A percentile compares a stretch with the other conserved stretches of the same genome.
These are phyloP conservation scores for Acyrthosiphon pisum DNA, from an alignment of 1,140 invertebrate species.

Conservation along the genomic window DNA sequence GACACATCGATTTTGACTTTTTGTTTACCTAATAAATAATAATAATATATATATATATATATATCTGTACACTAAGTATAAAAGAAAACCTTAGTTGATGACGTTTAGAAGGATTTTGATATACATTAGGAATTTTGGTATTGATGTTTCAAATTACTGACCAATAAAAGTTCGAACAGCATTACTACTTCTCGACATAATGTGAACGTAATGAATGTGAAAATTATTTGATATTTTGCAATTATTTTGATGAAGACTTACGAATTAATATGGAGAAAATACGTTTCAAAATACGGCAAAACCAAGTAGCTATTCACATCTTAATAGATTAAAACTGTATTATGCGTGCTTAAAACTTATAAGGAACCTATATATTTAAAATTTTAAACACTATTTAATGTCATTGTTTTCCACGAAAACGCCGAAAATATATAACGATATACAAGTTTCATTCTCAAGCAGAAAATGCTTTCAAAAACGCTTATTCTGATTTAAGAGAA, in stretches of 20 bases:
- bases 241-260: not conserved
- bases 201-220: not conserved
- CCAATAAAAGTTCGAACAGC: not conserved
- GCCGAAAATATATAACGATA: not conserved
- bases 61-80: not conserved
- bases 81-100: not conserved
- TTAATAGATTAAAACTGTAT: not conserved
- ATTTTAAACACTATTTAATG: not conserved
- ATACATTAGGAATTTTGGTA: not conserved
- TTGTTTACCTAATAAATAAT: not conserved
- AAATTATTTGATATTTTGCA: not conserved
- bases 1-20: not conserved
- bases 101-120: not conserved
- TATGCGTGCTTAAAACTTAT: not conserved
- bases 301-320: not conserved
- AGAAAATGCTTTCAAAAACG: not conserved
- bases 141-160: not conserved
- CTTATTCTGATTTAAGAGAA: not conserved
- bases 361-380: not conserved
- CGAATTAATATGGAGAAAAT: not conserved
- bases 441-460: not conserved
- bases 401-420: not conserved
- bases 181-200: not conserved
- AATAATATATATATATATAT: no score
- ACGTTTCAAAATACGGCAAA: not conserved